Evolutionary conservation across 2,797 vertebrate species (phyloP), one percentile per base, ranked within the genome.

Genomic region (Rachycentron canadum): DNA sequence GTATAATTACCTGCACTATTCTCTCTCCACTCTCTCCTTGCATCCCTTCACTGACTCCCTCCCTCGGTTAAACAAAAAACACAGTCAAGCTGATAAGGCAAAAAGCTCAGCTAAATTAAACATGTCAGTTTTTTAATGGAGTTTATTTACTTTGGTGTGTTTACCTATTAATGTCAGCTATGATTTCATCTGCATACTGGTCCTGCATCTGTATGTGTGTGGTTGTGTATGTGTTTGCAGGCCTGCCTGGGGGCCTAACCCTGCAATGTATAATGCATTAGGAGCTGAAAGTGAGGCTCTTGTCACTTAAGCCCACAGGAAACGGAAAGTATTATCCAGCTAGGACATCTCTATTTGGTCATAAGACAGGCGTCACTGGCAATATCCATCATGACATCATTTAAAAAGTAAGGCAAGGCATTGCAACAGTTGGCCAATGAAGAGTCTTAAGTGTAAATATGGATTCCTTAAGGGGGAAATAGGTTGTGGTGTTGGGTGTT

Each of bases 1-100:
- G 80, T 82, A 87, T 91, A 92, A 93, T 93, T 88, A 93, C 88
- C 81, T 85, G 73, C 77, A 60, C 73, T 47, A 64, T 81, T 79
- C 68, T 80, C 71, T 36, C 65, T 62, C 53, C 38, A 21, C 73
- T 81, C 78, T 73, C 58, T 26, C 62, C 49, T 78, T 53, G 43
- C 78, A 56, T 66, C 78, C 43, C 72, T 74, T 67, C 60, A 56
- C 73, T 7, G 12, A 16, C 62, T 60, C 65, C 38, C 72, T 40
- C 61, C 64, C 66, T 55, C 43, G 23, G 74, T 81, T 71, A 28
- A 83, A 74, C 21, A 64, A 78, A 88, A 78, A 69, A 69, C 73
- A 63, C 69, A 72, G 61, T 12, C 0, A 10, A 77, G 65, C 64
- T 40, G 23, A 83, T 86, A 71, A 84, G 67, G 63, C 64, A 32